Base-by-base conservation (phyloP, 1,140 invertebrate species). In the Mya arenaria region DNA sequence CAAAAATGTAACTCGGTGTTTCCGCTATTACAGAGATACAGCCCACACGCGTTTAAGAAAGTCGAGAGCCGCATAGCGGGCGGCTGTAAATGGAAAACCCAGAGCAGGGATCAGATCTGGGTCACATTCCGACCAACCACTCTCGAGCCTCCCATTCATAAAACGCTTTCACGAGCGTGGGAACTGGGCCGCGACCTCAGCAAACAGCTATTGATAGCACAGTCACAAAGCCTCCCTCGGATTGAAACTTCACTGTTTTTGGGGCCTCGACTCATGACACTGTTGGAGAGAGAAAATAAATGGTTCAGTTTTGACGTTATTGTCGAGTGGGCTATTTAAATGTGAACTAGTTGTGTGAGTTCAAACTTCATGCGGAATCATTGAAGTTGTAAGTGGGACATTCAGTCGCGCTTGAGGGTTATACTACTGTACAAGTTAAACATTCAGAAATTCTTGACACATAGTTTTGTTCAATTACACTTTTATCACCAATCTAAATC, bases 71-170 rank as follows among this genome's bases (percentile, higher is more conserved):
- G 48, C 19, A 52, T 52, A n/a, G n/a, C n/a, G 36, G 44, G 48
- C 36, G 62, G 34, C 28, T 17, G 73, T 63, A 75, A 75, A 75
- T 44, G 58, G 73, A 75, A 75, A 63, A 62, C n/a, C 73, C 69
- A 52, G n/a, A n/a, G 58, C 56, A 56, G 73, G 55, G 55, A 56
- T 44, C n/a, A 36, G 62, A 63, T 41, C 36, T 75, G 30, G 73
- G 73, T 48, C 73, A 60, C 39, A 60, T 62, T 44, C 73, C 73
- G 63, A 41, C 56, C 63, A 41, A 75, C 62, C 32, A 60, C 36
- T n/a, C n/a, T n/a, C n/a, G 73, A 62, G 34, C 41, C 48, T 62
- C 62, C 60, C 73, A 75, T 75, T 75, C 73, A 75, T 75, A 75
- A 75, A 72, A 48, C 28, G 41, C 41, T n/a, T 58, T 37, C 39